Evolutionary conservation across 1,140 invertebrate species (phyloP), one percentile per base, ranked within the genome.

Genomic region (Diorhabda elongata): DNA sequence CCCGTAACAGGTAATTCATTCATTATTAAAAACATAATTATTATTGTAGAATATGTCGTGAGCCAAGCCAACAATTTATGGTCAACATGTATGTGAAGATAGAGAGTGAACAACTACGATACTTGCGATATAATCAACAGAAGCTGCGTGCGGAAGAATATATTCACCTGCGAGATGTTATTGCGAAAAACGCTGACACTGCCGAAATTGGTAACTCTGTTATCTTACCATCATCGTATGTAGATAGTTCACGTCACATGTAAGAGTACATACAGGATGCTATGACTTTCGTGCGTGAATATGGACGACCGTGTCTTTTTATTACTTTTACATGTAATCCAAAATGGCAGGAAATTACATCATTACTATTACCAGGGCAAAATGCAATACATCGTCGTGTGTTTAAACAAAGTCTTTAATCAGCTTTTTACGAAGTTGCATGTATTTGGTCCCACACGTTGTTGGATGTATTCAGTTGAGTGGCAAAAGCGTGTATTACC

Each of bases 291-390:
- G 11, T 11, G 11, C 11, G 11, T 7, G 9, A 79, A 60, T 81
- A 81, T 73, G 83, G 81, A 61, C 69, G 71, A 67, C 78, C 82
- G 70, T 74, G 80, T 75, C 77, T 80, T 71, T 83, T 84, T 75
- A 80, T 84, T 64, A 85, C 82, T 11, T 81, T 81, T 61, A 82
- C 78, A 64, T 80, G 78, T 69, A 85, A 88, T 83, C 81, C 82
- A 76, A 74, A 83, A 68, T 89, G 85, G 77, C 65, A 58, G 8
- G 80, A 82, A 77, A 83, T 83, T 71, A 64, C 73, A 68, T 67
- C 73, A 66, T 66, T 75, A 64, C 72, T 83, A 67, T 71, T 82
- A n/a, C 73, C 69, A 64, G 74, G 58, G 73, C 77, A 58, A 78
- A 73, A n/a, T 72, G 75, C 57, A 76, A 11, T 11, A 11, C 11